Evolutionary conservation across 2,888 invertebrate genomes (phyloP).

Genomic region (Macaria notata): DNA sequence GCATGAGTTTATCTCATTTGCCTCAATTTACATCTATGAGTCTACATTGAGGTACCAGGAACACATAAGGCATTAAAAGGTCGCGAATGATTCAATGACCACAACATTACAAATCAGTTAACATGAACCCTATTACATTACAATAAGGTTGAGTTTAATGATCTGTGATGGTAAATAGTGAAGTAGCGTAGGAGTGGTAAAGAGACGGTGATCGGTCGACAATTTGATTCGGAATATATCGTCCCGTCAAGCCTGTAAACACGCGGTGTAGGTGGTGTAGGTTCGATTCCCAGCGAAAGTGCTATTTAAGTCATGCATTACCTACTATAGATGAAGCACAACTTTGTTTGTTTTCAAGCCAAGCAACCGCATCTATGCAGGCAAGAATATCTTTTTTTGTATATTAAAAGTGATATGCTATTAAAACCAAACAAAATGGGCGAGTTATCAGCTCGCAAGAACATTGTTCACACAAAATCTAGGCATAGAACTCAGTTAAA

Average conservation of each 20-base stretch:
- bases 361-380: no score
- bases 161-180: conserved; percentile 17
- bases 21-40: conserved; percentile 45
- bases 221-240: conserved; percentile 76
- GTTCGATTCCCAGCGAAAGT: conserved; percentile 62
- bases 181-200: conserved; percentile 59
- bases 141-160: conserved; percentile 41
- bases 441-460: no score
- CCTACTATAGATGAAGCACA: no score
- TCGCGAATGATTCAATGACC: conserved; percentile 61
- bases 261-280: conserved; percentile 42
- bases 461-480: no score
- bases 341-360: no score
- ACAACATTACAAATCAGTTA: conserved; percentile 25
- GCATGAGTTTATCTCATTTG: conserved; percentile 38
- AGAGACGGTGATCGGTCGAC: conserved; percentile 72
- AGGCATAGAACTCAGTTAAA: no score
- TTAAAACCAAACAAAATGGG: no score
- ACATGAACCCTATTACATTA: conserved; percentile 18
- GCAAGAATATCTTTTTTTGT: no score
- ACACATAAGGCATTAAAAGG: conserved; percentile 60
- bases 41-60: conserved; percentile 54
- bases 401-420: no score
- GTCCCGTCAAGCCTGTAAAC: conserved; percentile 65
- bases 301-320: conserved; percentile 43